Evolutionary conservation across 23 tunicate genomes (phyloP).

Genomic region (Aplidium turbinatum): DNA sequence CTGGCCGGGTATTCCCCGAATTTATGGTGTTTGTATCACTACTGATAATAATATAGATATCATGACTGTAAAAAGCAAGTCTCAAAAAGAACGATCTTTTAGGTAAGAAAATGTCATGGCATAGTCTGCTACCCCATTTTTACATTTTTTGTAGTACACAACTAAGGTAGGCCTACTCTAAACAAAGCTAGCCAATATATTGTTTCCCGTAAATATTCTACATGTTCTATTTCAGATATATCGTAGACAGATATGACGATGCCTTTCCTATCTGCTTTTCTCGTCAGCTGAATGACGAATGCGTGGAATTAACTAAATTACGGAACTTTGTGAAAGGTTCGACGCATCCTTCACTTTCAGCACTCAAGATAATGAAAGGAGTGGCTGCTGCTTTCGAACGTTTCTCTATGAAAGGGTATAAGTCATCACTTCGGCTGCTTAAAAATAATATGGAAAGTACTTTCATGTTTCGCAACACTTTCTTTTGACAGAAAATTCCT

Average conservation of each 20-base stretch:
- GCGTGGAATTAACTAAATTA: background rate
- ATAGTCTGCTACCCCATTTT: no score
- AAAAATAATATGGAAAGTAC: no score
- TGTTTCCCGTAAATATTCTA: background rate
- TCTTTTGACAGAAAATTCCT: no score
- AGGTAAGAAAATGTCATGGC: no score
- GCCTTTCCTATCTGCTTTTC: background rate
- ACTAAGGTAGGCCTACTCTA: no score
- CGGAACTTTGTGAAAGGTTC: background rate
- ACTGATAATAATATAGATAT: constrained; percentile 39
- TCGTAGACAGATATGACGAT: constrained; percentile 12
- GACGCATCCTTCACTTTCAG: background rate
- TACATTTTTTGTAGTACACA: no score
- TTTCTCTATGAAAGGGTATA: constrained; percentile 25
- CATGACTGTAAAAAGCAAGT: background rate
- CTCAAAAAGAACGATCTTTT: no score
- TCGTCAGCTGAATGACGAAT: background rate
- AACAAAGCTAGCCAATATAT: background rate
- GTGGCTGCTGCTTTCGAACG: constrained; percentile 18
- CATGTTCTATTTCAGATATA: constrained; percentile 7
- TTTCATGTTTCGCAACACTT: no score
- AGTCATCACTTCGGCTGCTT: background rate
- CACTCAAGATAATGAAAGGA: constrained; percentile 24
- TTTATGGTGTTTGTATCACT: constrained; percentile 55
- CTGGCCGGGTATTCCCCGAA: constrained; percentile 68